Evolutionary conservation across 2,888 invertebrate genomes (phyloP).

Genomic region (Oconnorella tubifera): DNA sequence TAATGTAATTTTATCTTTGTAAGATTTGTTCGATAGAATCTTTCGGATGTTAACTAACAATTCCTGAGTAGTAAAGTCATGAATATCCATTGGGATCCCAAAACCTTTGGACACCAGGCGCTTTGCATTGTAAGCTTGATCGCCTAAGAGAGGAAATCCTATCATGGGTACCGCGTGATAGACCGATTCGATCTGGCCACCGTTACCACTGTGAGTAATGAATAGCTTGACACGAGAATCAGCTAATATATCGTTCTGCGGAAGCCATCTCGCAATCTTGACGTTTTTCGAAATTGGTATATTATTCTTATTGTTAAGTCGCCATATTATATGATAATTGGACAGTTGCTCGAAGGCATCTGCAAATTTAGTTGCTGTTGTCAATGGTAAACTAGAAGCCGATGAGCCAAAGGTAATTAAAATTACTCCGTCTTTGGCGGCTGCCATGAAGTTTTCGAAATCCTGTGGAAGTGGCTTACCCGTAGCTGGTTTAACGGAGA

Average conservation of each 20-base stretch:
- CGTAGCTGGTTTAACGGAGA: slow-evolving; percentile 11
- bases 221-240: slow-evolving; percentile 10
- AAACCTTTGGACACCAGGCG: slow-evolving; percentile 9
- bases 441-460: slow-evolving; percentile 7
- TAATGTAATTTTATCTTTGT: slow-evolving; percentile 11
- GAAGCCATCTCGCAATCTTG: slow-evolving; percentile 23
- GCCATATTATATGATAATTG: slow-evolving; percentile 19
- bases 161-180: slow-evolving; percentile 24
- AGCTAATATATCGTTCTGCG: slow-evolving; percentile 21
- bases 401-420: slow-evolving; percentile 21
- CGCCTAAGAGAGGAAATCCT: slow-evolving; percentile 18
- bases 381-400: slow-evolving; percentile 2
- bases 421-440: slow-evolving; percentile 6
- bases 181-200: slow-evolving; percentile 21
- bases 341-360: slow-evolving; percentile 14
- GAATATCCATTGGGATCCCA: slow-evolving; percentile 14
- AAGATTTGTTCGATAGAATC: slow-evolving; percentile 13
- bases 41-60: slow-evolving; percentile 3
- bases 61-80: slow-evolving; percentile 9
- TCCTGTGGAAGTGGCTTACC: background rate
- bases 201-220: slow-evolving; percentile 25
- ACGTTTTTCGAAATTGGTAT: slow-evolving; percentile 21
- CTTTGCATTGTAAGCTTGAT: slow-evolving; percentile 19
- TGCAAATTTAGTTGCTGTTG: slow-evolving; percentile 3
- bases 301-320: slow-evolving; percentile 3